Evolutionary conservation across 2,113 vertebrate species (phyloP).

Genomic region (Odocoileus hemionus): DNA sequence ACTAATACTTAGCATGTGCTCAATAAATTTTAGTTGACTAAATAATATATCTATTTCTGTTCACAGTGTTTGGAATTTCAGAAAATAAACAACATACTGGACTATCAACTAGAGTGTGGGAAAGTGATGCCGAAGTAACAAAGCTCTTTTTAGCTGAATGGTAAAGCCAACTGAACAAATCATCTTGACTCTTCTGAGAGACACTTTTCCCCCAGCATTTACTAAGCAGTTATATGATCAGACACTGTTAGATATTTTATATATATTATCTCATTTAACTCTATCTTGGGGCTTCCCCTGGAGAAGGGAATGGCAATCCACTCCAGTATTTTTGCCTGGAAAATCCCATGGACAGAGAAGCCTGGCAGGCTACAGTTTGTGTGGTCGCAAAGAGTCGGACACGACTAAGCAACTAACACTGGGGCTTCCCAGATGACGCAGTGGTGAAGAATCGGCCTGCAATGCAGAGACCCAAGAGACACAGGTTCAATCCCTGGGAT

Average conservation of each 20-base stretch:
- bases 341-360: background rate
- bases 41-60: background rate
- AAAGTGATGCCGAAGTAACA: background rate
- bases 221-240: background rate
- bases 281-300: background rate
- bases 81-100: background rate
- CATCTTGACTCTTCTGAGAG: background rate
- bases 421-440: background rate
- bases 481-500: background rate
- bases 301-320: background rate
- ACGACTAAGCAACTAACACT: accelerated
- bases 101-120: background rate
- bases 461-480: background rate
- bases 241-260: background rate
- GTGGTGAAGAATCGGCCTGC: background rate
- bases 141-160: background rate
- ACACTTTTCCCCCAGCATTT: background rate
- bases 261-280: background rate
- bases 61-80: background rate
- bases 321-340: background rate
- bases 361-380: background rate
- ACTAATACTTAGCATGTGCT: background rate
- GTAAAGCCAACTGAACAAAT: background rate
- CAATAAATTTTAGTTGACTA: background rate
- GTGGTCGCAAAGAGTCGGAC: background rate